These are phyloP conservation scores for Adoxophyes honmai DNA, from an alignment of 1,140 invertebrate species.

Conservation along the genomic window DNA sequence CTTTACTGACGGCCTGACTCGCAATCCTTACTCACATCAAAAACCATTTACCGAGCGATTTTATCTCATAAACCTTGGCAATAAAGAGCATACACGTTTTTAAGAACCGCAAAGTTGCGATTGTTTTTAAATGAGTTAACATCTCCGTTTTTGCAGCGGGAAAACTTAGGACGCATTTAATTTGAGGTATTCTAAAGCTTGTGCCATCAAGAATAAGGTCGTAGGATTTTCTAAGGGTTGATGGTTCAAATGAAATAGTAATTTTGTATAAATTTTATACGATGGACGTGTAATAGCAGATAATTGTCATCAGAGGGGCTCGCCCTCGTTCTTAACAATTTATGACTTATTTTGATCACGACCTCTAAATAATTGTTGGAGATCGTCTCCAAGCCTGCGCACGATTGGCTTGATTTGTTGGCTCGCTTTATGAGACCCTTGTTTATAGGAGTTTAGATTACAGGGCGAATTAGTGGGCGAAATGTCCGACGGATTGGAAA, in stretches of 20 bases:
- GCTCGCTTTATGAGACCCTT: conserved; percentile 10
- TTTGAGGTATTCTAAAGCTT: conserved; percentile 3
- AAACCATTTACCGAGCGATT: conserved; percentile 3
- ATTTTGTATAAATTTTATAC: conserved; percentile 24
- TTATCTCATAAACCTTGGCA: not conserved
- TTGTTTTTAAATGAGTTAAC: conserved; percentile 15
- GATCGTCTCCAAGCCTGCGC: conserved; percentile 23
- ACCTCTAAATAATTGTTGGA: conserved; percentile 34
- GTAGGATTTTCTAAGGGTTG: not conserved
- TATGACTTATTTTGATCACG: conserved; percentile 42
- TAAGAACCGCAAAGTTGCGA: not conserved
- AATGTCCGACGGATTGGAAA: too few relatives aligned
- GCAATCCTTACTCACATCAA: not conserved
- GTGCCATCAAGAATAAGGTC: not conserved
- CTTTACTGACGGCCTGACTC: conserved; percentile 9
- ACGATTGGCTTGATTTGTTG: conserved; percentile 26
- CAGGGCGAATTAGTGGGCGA: not conserved
- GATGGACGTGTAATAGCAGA: conserved; percentile 39
- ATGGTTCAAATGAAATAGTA: not conserved
- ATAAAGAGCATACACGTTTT: not conserved
- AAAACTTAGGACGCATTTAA: not conserved
- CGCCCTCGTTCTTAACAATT: conserved; percentile 38
- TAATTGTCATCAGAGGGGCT: conserved; percentile 43
- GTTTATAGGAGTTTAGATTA: conserved; percentile 12
- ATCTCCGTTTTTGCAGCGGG: not conserved